A percentile compares a stretch with the other conserved stretches of the same genome.
Conservation (phyloP, 1,140 invertebrate species). For the Rhopalosiphum padi region DNA sequence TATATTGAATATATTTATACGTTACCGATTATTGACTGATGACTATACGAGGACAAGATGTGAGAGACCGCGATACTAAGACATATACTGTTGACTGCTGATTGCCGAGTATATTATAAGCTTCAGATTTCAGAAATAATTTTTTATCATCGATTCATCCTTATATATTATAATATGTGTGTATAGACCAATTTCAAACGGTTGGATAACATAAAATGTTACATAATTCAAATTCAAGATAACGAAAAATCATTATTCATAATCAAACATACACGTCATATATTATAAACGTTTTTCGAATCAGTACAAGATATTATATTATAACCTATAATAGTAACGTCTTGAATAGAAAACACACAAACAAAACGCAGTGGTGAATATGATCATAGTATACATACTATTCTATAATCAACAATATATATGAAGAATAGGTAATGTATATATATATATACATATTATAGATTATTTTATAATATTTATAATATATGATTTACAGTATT, state of each 20-base stretch:
- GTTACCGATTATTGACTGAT: not conserved
- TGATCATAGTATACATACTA: not conserved
- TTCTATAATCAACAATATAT: not conserved
- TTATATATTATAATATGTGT: not conserved
- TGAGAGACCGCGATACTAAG: not conserved
- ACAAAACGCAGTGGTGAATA: not conserved
- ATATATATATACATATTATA: not conserved
- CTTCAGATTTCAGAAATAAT: not conserved
- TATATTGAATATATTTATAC: not conserved
- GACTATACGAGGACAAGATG: not conserved
- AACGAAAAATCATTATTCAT: not conserved
- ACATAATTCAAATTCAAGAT: slow-evolving; percentile 11
- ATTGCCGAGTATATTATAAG: not conserved
- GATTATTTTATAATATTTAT: not conserved
- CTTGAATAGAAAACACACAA: not conserved
- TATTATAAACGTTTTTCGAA: not conserved
- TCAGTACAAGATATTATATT: not conserved
- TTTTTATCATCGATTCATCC: not conserved
- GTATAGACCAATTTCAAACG: not conserved
- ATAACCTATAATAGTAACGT: not conserved
- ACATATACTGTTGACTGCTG: not conserved
- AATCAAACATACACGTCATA: not conserved
- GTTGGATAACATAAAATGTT: not conserved
- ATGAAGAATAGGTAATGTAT: not conserved
- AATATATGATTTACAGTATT: not conserved